Evolutionary conservation across 2,888 invertebrate genomes (phyloP).

Genomic region (Linnaemya tessellans): DNA sequence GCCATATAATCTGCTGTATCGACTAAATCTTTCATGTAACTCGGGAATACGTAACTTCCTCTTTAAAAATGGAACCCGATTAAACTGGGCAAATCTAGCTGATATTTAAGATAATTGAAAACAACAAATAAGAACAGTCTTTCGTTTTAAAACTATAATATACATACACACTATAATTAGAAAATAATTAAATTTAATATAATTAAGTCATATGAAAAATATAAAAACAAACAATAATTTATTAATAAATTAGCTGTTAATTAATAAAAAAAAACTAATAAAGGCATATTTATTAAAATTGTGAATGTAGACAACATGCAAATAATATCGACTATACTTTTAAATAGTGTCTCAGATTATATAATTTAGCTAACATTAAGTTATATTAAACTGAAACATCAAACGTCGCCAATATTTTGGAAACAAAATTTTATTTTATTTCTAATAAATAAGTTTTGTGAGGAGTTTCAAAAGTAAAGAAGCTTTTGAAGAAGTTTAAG

Average conservation of each 20-base stretch:
- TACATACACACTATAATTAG: background rate
- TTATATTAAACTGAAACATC: no score
- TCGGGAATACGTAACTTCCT: background rate
- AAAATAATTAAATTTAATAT: conserved; percentile 1
- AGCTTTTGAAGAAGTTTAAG: no score
- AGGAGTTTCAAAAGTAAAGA: no score
- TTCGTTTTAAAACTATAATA: background rate
- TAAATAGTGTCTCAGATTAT: no score
- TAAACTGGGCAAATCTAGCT: background rate
- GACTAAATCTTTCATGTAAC: background rate
- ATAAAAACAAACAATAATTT: background rate
- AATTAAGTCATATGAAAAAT: background rate
- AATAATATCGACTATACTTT: no score
- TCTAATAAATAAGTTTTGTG: no score
- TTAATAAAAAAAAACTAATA: background rate
- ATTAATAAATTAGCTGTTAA: background rate
- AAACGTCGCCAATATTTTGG: no score
- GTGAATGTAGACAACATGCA: no score
- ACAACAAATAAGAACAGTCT: background rate
- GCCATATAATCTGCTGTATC: no score
- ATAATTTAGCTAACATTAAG: no score
- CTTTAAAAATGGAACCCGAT: background rate
- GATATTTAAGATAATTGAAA: background rate
- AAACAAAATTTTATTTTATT: no score
- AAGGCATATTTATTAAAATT: background rate